Conservation (phyloP, 2,888 invertebrate genomes). For the Tenthredo notha region DNA sequence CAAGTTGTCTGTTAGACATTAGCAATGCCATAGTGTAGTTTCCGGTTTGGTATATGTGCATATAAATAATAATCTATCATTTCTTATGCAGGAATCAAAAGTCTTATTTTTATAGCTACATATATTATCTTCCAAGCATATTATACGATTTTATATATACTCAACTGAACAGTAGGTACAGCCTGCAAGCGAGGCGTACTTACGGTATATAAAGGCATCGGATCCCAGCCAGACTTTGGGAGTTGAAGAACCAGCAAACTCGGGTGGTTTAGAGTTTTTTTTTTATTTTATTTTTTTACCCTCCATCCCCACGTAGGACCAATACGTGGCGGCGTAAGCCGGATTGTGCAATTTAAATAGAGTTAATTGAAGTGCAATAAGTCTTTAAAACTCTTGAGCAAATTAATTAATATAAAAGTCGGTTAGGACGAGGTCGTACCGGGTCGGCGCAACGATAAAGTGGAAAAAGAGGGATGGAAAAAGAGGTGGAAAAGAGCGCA, state of each 20-base stretch:
- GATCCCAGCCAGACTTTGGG: constrained; percentile 3
- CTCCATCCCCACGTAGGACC: constrained; percentile 45
- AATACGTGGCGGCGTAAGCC: constrained; percentile 51
- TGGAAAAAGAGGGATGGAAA: neutral
- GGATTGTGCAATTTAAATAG: constrained; percentile 71
- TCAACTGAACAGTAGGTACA: neutral
- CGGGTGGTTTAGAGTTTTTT: neutral
- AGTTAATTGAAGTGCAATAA: constrained; percentile 75
- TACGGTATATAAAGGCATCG: neutral
- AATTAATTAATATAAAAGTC: constrained; percentile 74
- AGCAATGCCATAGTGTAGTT: too few relatives aligned
- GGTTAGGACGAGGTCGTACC: constrained; percentile 65
- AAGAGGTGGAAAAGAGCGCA: constrained; percentile 21
- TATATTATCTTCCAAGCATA: neutral
- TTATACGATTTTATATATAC: neutral
- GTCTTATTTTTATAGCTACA: neutral
- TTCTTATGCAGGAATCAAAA: neutral
- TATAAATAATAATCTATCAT: constrained; percentile 9
- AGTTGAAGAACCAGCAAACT: constrained; percentile 33
- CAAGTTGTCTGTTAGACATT: neutral
- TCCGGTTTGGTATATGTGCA: neutral
- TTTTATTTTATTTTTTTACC: constrained; percentile 25
- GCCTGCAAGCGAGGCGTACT: constrained; percentile 10
- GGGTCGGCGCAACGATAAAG: constrained; percentile 53
- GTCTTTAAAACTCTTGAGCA: constrained; percentile 73